phyloP scores from a whole-genome alignment of 1,140 invertebrate species.

The Orussus abietinus region DNA sequence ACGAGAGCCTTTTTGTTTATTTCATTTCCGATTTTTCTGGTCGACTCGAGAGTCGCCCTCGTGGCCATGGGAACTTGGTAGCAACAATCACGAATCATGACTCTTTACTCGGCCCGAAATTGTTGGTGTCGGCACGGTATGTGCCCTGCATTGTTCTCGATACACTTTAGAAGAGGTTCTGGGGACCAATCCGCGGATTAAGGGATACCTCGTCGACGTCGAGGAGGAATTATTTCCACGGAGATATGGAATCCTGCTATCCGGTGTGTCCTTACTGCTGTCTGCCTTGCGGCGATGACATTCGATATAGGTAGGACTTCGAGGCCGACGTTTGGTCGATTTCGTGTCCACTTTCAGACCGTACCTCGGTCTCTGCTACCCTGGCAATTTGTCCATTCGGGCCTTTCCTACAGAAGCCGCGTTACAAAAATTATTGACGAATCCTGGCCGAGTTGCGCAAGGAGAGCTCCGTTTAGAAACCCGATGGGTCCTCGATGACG shows the following conservation, averaged over 20 bases:
- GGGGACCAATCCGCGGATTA: conserved; percentile 1
- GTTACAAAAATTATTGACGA: too few species aligned
- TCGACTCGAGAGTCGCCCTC: too few species aligned
- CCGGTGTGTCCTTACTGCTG: conserved; percentile 20
- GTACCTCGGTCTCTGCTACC: too few species aligned
- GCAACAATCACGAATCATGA: conserved; percentile 15
- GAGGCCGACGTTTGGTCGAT: too few species aligned
- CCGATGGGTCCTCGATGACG: too few species aligned
- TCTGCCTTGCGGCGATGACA: conserved; percentile 22
- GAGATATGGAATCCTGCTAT: conserved; percentile 19
- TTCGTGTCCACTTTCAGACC: too few species aligned
- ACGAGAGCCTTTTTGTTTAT: too few species aligned
- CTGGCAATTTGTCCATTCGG: too few species aligned
- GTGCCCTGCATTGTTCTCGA: conserved; percentile 9
- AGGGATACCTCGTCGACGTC: conserved; percentile 7
- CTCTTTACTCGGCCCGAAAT: conserved; percentile 8
- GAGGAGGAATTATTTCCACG: neutral
- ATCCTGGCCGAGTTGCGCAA: too few species aligned
- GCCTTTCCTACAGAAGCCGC: too few species aligned
- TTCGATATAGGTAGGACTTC: conserved; percentile 27
- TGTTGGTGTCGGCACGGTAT: conserved; percentile 10
- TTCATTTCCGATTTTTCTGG: too few species aligned
- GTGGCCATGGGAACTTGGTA: conserved; percentile 3
- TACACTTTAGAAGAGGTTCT: neutral
- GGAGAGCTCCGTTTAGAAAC: too few species aligned